Evolutionary conservation across 2,888 invertebrate species (phyloP).

Genomic region (Lycia hirtaria): DNA sequence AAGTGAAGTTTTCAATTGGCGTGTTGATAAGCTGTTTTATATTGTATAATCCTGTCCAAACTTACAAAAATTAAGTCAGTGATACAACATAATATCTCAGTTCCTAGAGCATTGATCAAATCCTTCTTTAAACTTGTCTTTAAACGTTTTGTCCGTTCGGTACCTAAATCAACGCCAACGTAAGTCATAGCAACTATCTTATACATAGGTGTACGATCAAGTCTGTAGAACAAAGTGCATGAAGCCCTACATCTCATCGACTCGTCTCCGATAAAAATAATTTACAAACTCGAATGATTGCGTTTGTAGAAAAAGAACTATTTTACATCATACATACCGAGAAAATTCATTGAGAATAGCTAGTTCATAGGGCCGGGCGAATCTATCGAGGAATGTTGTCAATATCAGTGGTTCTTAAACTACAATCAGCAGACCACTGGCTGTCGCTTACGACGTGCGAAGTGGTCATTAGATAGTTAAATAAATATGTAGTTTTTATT

Average conservation of each 20-base stretch:
- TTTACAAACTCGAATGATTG: slow-evolving; percentile 80
- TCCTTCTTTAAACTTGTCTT: slow-evolving; percentile 1
- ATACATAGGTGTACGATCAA: slow-evolving; percentile 2
- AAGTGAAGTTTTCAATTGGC: too few species aligned
- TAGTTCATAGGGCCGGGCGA: slow-evolving; percentile 42
- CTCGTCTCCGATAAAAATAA: slow-evolving; percentile 65
- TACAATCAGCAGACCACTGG: too few species aligned
- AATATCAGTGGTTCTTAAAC: neutral
- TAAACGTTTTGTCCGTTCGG: slow-evolving; percentile 10
- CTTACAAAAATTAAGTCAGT: too few species aligned
- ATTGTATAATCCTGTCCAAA: too few species aligned
- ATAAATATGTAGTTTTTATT: too few species aligned
- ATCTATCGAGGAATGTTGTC: slow-evolving; percentile 7
- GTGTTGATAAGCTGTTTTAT: too few species aligned
- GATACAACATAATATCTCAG: too few species aligned
- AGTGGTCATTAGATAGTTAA: too few species aligned
- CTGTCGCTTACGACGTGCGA: too few species aligned
- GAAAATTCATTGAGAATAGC: slow-evolving; percentile 55
- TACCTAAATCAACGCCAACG: slow-evolving; percentile 7
- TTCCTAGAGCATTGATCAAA: slow-evolving; percentile 7
- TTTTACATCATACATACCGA: slow-evolving; percentile 69
- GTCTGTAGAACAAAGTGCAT: slow-evolving; percentile 34
- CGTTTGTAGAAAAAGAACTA: slow-evolving; percentile 73
- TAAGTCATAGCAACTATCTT: slow-evolving; percentile 10
- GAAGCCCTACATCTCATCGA: slow-evolving; percentile 53